phyloP scores from a whole-genome alignment of 2,113 vertebrate genomes.

The Gasterosteus aculeatus region DNA sequence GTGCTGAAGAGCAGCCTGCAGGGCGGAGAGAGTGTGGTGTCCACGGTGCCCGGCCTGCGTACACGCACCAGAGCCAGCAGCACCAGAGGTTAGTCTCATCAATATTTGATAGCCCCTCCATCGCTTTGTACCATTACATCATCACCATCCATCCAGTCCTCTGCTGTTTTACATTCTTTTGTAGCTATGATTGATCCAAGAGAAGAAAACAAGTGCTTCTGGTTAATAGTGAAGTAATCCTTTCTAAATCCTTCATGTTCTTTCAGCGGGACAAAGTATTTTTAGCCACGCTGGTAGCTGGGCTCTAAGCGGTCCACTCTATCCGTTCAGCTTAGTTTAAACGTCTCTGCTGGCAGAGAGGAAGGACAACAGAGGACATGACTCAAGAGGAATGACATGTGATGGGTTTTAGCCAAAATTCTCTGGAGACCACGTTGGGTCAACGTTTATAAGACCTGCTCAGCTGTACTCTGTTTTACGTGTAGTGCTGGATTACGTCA shows the following conservation, averaged over 20 bases:
- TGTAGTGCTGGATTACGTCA: too few species aligned
- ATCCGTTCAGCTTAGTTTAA: too few species aligned
- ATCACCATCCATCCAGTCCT: not conserved
- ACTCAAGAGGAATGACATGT: too few species aligned
- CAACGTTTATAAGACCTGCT: not conserved
- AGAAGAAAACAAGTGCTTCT: not conserved
- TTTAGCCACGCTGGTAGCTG: not conserved
- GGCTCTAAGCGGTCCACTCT: not conserved
- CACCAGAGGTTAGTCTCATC: slow-evolving; percentile 77
- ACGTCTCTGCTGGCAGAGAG: too few species aligned
- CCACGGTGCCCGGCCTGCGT: slow-evolving; percentile 83
- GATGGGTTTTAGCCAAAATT: not conserved
- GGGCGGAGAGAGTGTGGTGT: slow-evolving; percentile 73
- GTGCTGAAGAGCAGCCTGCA: slow-evolving; percentile 85
- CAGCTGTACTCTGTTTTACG: too few species aligned
- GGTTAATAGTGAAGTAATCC: not conserved
- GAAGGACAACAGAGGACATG: too few species aligned
- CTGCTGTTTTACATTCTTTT: not conserved
- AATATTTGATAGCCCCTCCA: not conserved
- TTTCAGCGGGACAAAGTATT: not conserved
- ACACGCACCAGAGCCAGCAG: slow-evolving; percentile 86
- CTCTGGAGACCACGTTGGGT: not conserved
- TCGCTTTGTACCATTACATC: not conserved
- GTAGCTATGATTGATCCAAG: not conserved
- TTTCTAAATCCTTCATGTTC: not conserved